These are phyloP conservation scores for Xestobium rufovillosum DNA, from an alignment of 2,888 invertebrate genomes.

Conservation along the genomic window DNA sequence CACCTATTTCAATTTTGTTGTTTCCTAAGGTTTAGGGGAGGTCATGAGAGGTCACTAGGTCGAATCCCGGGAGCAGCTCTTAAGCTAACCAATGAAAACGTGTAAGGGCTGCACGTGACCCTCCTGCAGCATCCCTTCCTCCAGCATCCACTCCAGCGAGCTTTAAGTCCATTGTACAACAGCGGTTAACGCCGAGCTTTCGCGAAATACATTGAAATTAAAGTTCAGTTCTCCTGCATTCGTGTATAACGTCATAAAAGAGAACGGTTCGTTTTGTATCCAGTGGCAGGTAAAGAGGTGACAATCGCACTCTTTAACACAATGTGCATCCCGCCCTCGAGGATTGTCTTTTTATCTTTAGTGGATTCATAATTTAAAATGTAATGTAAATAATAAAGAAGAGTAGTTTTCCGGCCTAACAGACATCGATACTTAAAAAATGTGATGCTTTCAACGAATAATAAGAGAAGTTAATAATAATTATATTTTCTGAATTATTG, in stretches of 20 bases:
- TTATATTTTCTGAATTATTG: too few species aligned
- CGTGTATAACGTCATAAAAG: too few species aligned
- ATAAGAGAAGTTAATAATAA: slow-evolving; percentile 3
- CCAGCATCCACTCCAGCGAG: slow-evolving; percentile 25
- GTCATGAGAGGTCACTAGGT: slow-evolving; percentile 44
- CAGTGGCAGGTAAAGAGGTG: too few species aligned
- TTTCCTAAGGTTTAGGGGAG: slow-evolving; percentile 32
- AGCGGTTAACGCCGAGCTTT: background rate
- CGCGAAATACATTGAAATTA: slow-evolving; percentile 2
- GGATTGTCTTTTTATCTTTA: too few species aligned
- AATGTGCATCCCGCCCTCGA: too few species aligned
- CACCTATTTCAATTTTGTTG: too few species aligned
- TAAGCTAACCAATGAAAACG: slow-evolving; percentile 34
- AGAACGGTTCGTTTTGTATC: too few species aligned
- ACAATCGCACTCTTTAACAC: too few species aligned
- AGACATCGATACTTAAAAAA: slow-evolving; percentile 24
- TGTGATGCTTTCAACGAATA: slow-evolving; percentile 26
- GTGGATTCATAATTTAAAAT: too few species aligned
- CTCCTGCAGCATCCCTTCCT: slow-evolving; percentile 42
- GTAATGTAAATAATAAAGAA: too few species aligned
- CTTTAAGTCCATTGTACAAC: slow-evolving; percentile 13
- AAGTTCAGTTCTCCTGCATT: slow-evolving; percentile 6
- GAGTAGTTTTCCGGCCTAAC: slow-evolving; percentile 23
- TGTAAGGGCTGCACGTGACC: slow-evolving; percentile 35
- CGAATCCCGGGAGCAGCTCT: slow-evolving; percentile 42